phyloP scores from a whole-genome alignment of 2,113 vertebrate species.

The Mormyrus lacerda region DNA sequence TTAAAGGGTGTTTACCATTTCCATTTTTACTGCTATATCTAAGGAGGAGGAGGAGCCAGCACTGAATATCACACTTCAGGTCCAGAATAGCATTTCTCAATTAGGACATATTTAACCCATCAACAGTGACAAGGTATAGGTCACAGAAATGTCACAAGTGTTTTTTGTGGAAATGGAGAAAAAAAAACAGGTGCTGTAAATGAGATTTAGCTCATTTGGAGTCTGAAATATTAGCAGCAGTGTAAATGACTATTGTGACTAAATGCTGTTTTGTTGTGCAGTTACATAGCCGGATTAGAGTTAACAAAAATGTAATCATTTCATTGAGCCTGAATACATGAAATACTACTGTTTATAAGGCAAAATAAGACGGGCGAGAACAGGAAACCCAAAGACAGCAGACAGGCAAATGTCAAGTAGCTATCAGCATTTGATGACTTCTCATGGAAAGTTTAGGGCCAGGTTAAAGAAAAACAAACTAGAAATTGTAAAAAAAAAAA shows the following conservation, averaged over 20 bases:
- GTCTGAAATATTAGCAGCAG: neutral
- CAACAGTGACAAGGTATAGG: constrained; percentile 1
- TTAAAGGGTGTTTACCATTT: neutral
- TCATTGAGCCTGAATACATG: neutral
- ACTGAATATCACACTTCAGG: neutral
- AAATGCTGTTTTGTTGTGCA: neutral
- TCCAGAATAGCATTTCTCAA: neutral
- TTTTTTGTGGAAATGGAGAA: neutral
- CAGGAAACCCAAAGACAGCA: neutral
- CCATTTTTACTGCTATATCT: neutral
- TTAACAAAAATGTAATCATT: neutral
- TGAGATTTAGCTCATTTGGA: neutral
- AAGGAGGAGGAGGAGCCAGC: neutral
- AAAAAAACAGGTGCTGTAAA: neutral
- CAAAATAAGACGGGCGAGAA: neutral
- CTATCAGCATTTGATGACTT: neutral
- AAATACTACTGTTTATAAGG: neutral
- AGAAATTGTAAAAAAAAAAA: neutral
- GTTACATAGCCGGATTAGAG: neutral
- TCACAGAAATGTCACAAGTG: neutral
- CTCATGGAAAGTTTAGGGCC: neutral
- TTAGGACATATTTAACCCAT: constrained; percentile 1
- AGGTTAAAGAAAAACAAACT: neutral
- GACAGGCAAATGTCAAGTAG: neutral
- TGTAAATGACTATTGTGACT: neutral